Percentiles rank a stretch among this genome's conserved stretches.
Conservation (phyloP, 2,113 vertebrate species). For the Ptilonorhynchus violaceus region DNA sequence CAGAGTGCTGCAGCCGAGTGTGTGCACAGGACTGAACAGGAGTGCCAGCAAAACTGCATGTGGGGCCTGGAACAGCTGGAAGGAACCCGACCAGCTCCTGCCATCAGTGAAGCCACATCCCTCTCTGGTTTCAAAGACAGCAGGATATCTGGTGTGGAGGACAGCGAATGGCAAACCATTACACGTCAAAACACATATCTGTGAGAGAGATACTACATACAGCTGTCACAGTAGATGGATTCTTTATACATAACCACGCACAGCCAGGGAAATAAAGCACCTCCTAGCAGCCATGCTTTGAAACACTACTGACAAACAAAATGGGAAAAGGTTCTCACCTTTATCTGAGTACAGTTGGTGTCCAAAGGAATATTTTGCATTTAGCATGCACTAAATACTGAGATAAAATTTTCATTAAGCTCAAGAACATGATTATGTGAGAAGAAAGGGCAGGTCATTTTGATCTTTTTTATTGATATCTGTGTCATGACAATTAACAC, state of each 20-base stretch:
- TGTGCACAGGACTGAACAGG: accelerated
- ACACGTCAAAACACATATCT: background rate
- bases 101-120: background rate
- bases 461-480: background rate
- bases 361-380: background rate
- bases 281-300: background rate
- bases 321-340: background rate
- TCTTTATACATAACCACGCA: background rate
- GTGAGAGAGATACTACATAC: accelerated
- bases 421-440: background rate
- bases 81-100: background rate
- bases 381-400: background rate
- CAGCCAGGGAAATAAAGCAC: background rate
- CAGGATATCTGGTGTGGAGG: background rate
- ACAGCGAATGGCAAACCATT: background rate
- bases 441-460: background rate
- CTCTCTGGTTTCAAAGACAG: background rate
- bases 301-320: background rate
- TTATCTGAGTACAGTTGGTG: background rate
- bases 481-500: background rate
- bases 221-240: background rate
- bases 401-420: background rate
- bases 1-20: background rate
- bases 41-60: background rate
- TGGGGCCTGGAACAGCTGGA: background rate